These are phyloP conservation scores for Syritta pipiens DNA, from an alignment of 2,888 invertebrate species.

Conservation along the genomic window DNA sequence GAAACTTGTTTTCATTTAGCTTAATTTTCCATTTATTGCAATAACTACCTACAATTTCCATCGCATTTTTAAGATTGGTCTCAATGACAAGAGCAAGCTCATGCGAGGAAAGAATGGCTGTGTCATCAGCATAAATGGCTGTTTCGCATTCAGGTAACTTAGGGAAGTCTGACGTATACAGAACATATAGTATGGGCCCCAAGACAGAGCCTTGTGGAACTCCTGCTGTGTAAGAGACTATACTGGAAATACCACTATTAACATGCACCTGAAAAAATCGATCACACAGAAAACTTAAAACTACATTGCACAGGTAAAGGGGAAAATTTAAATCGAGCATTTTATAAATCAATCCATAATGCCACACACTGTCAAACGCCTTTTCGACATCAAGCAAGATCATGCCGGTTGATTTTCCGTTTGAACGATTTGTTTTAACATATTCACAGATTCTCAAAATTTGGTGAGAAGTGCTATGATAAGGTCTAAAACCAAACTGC, in stretches of 20 bases:
- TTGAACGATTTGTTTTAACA: neutral
- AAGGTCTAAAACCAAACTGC: neutral
- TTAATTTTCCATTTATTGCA: too few relatives aligned
- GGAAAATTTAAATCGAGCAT: neutral
- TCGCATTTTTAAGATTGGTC: too few relatives aligned
- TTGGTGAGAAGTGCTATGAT: neutral
- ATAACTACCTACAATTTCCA: too few relatives aligned
- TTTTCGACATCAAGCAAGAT: neutral
- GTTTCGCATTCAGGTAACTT: neutral
- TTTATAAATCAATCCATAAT: neutral
- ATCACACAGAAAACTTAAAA: neutral
- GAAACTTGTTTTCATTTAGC: too few relatives aligned
- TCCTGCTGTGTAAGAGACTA: too few relatives aligned
- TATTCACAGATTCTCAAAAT: too few relatives aligned
- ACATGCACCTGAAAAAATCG: neutral
- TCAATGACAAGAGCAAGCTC: too few relatives aligned
- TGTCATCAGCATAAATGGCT: neutral
- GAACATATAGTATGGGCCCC: neutral
- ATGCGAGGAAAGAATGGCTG: neutral
- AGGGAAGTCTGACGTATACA: too few relatives aligned
- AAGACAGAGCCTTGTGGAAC: neutral
- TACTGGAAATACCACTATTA: too few relatives aligned
- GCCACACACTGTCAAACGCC: neutral
- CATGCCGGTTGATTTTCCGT: neutral
- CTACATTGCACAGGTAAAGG: neutral